Evolutionary conservation across 92 coral and sea anemone genomes (phyloP), one percentile per base, ranked within the genome.

Genomic region (Heteractis magnifica): DNA sequence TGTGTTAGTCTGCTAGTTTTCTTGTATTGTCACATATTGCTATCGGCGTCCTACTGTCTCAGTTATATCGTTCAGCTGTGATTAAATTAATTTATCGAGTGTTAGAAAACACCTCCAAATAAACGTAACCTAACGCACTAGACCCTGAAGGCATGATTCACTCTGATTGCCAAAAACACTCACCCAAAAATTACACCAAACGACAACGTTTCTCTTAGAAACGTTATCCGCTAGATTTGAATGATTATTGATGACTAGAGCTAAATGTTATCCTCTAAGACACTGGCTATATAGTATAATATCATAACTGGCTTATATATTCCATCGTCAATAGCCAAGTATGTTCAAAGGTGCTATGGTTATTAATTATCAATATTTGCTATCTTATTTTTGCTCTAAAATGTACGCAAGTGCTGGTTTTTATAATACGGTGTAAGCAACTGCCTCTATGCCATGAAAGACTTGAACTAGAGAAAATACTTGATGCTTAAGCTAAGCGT

Each of bases 1-100:
- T 5, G 65, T 14, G 44, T 34, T 34, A 0, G 44, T 34, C 44
- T 34, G 44, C 44, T 34, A 34, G 44, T 34, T 34, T 34, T 34
- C 44, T 34, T 34, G 44, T 34, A 34, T 34, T 34, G 44, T 34
- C 44, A 34, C 44, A 12, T 56, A 23, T 51, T 65, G 77, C 19
- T 52, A 1, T 5, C 51, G 84, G 84, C 84, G 84, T 52, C 84
- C 49, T 12, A 51, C 51, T 68, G 84, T 81, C 84, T 81, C 19
- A 8, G 51, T 34, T 68, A 41, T 70, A 81, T 68, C 77, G 68
- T 52, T 81, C 84, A 81, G 77, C 84, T 81, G 84, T 70, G 77
- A 81, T 81, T 65, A 71, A 81, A 65, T 81, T 81, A 68, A 81
- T 81, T 75, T 65, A 81, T 51, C 53, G 9, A 64, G 13, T 15